Conservation (phyloP, 2,113 vertebrate genomes). For the Odobenus rosmarus region DNA sequence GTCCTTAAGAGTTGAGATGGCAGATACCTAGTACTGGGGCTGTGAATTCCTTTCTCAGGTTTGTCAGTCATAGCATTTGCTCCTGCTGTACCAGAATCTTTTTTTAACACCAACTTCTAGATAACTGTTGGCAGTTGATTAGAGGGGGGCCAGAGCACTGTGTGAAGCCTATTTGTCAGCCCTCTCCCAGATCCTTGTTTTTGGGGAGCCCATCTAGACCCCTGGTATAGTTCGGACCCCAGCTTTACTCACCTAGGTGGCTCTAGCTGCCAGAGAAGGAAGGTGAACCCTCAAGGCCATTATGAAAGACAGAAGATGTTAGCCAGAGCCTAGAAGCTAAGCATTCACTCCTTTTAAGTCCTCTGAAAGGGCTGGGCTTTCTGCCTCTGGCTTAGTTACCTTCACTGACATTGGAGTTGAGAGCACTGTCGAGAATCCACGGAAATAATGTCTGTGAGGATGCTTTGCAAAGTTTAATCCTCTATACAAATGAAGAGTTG, state of each 20-base stretch:
- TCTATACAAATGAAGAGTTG: neutral
- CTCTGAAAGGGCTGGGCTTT: neutral
- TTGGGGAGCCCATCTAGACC: neutral
- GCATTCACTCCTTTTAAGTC: neutral
- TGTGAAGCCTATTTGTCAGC: neutral
- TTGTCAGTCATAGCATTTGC: neutral
- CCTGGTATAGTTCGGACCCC: neutral
- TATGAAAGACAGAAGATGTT: neutral
- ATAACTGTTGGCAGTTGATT: neutral
- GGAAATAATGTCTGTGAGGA: neutral
- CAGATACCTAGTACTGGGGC: neutral
- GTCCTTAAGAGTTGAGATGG: neutral
- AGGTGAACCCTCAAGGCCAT: neutral
- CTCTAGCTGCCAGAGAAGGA: neutral
- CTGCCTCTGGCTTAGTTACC: neutral
- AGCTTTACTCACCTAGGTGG: neutral
- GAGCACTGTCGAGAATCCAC: neutral
- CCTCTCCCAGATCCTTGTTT: neutral
- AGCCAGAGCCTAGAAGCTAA: neutral
- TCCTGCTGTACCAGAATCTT: neutral
- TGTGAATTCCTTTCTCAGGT: neutral
- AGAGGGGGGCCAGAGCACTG: neutral
- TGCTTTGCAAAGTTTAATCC: slow-evolving; percentile 12
- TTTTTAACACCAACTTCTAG: neutral
- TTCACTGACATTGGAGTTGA: neutral